These are phyloP conservation scores for Corythaeola cristata DNA, from an alignment of 2,113 vertebrate genomes.

Conservation along the genomic window DNA sequence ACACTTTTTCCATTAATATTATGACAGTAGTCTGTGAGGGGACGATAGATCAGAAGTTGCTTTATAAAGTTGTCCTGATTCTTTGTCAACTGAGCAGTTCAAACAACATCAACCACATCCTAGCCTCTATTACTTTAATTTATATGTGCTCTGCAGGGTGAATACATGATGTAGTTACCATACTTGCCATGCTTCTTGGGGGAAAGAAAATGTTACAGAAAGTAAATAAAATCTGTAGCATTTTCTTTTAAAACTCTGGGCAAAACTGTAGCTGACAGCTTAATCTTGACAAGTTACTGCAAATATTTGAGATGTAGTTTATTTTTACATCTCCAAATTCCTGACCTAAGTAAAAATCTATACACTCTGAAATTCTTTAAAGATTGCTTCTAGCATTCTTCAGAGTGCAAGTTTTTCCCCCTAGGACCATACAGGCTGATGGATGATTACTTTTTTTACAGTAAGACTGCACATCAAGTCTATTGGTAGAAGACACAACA, in stretches of 20 bases:
- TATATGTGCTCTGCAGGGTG: neutral
- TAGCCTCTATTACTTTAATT: neutral
- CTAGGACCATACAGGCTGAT: neutral
- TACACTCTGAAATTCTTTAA: neutral
- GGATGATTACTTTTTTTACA: neutral
- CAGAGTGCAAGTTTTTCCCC: neutral
- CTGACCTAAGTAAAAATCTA: neutral
- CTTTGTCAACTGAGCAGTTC: neutral
- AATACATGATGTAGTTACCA: neutral
- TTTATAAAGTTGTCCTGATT: neutral
- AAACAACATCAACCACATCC: neutral
- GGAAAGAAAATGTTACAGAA: neutral
- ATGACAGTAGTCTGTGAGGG: neutral
- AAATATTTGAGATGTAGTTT: neutral
- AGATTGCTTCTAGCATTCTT: neutral
- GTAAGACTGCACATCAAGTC: neutral
- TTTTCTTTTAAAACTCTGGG: neutral
- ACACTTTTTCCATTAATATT: neutral
- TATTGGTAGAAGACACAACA: neutral
- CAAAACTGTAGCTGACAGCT: neutral
- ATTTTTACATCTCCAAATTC: neutral
- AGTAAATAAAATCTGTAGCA: neutral
- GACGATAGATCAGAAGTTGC: neutral
- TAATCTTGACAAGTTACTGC: neutral
- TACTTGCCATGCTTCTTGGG: neutral